Evolutionary conservation across 2,113 vertebrate genomes (phyloP).

Genomic region (Aphelocoma coerulescens): DNA sequence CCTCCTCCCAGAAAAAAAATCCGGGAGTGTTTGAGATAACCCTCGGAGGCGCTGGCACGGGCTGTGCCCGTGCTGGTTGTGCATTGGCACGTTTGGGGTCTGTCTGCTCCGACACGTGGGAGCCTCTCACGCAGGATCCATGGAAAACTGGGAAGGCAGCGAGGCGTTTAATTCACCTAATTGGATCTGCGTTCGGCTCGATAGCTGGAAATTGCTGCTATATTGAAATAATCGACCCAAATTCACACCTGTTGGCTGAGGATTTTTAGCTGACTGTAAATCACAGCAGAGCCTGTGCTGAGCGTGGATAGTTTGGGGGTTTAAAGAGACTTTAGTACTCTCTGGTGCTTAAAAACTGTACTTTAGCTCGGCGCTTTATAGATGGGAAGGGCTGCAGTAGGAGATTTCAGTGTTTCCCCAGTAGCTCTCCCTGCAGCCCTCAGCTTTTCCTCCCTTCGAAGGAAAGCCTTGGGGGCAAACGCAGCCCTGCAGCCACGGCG

Average conservation of each 20-base stretch:
- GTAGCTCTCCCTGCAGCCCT: background rate
- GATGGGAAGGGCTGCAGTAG: rapidly evolving
- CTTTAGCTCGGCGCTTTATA: background rate
- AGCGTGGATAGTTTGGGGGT: rapidly evolving
- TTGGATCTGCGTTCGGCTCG: background rate
- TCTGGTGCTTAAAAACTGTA: background rate
- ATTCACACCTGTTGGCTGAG: background rate
- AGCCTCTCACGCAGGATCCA: background rate
- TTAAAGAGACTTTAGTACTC: background rate
- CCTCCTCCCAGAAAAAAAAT: background rate
- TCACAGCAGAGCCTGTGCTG: background rate
- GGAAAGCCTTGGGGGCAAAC: background rate
- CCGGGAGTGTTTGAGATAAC: background rate
- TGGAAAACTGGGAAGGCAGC: background rate
- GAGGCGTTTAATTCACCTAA: background rate
- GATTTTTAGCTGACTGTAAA: background rate
- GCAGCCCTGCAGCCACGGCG: rapidly evolving
- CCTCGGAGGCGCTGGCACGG: background rate
- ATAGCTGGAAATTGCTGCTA: background rate
- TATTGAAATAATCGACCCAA: background rate
- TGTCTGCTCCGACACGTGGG: background rate
- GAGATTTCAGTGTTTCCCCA: background rate
- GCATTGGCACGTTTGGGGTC: background rate
- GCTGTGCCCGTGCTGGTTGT: background rate
- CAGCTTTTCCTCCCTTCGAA: background rate